These are phyloP conservation scores for Hippoglossus hippoglossus DNA, from an alignment of 2,797 vertebrate species.

Conservation along the genomic window DNA sequence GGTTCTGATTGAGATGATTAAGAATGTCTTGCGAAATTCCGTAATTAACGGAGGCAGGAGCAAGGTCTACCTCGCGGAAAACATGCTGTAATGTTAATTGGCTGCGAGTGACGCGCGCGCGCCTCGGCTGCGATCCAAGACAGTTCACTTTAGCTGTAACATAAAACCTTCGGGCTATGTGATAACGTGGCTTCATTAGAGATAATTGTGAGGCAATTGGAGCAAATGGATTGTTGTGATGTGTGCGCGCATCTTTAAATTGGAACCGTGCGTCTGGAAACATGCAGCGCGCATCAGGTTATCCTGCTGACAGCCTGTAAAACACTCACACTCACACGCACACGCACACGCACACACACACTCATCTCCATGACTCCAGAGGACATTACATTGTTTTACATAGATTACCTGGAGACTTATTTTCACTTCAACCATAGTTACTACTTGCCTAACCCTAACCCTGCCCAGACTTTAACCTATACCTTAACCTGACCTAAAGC, in stretches of 20 bases:
- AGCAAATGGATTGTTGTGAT: conserved; percentile 16
- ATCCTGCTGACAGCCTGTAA: background rate
- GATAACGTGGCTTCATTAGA: conserved; percentile 44
- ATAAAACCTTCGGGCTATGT: conserved; percentile 40
- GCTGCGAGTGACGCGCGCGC: conserved; percentile 48
- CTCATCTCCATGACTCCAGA: too few species aligned
- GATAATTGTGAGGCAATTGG: conserved; percentile 24
- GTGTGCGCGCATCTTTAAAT: background rate
- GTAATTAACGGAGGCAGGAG: conserved; percentile 78
- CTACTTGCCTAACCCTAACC: too few species aligned
- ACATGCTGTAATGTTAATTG: conserved; percentile 81
- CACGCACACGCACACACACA: background rate
- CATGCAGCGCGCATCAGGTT: background rate
- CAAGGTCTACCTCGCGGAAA: conserved; percentile 67
- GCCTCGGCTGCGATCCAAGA: conserved; percentile 43
- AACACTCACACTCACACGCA: background rate
- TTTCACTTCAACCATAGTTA: too few species aligned
- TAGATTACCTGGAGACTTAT: too few species aligned
- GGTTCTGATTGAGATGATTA: conserved; percentile 85
- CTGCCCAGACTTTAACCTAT: too few species aligned
- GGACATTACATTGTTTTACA: too few species aligned
- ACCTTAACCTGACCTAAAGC: too few species aligned
- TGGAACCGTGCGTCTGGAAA: background rate
- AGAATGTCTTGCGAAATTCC: conserved; percentile 81
- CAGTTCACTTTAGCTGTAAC: conserved; percentile 47